These are phyloP conservation scores for Melipona quadrifasciata DNA, from an alignment of 1,140 invertebrate species.

Conservation along the genomic window DNA sequence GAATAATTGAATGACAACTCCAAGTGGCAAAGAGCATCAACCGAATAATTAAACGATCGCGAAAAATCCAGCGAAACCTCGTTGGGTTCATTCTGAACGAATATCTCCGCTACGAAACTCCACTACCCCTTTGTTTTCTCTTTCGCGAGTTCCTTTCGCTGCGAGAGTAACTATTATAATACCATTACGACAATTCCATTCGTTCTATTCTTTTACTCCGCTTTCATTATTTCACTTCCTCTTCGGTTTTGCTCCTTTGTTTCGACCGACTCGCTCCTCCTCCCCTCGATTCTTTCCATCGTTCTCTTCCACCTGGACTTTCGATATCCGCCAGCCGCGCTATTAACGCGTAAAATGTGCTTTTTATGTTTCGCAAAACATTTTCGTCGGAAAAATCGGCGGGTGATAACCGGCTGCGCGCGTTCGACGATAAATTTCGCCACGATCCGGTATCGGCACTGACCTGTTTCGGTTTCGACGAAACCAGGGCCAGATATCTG, in stretches of 20 bases:
- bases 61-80: conserved; percentile 42
- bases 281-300: too few relatives aligned
- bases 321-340: conserved; percentile 24
- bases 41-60: conserved; percentile 66
- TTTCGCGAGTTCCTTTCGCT: not conserved
- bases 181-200: not conserved
- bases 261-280: not conserved
- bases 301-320: not conserved
- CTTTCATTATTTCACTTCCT: not conserved
- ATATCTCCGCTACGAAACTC: conserved; percentile 43
- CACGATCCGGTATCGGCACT: conserved; percentile 6
- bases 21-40: conserved; percentile 62
- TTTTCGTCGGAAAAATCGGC: conserved; percentile 52
- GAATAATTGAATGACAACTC: conserved; percentile 57
- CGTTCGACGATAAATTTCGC: conserved; percentile 54
- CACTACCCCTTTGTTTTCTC: conserved; percentile 26
- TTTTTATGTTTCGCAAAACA: conserved; percentile 29
- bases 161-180: conserved; percentile 24
- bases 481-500: conserved; percentile 13
- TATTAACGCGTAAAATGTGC: conserved; percentile 44
- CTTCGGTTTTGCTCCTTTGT: not conserved
- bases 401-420: conserved; percentile 46
- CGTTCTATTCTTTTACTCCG: conserved; percentile 6
- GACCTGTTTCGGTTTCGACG: not conserved
- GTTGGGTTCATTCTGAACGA: conserved; percentile 60